Evolutionary conservation across 2,797 vertebrate species (phyloP), one percentile per base, ranked within the genome.

Genomic region (Ibycter americanus): DNA sequence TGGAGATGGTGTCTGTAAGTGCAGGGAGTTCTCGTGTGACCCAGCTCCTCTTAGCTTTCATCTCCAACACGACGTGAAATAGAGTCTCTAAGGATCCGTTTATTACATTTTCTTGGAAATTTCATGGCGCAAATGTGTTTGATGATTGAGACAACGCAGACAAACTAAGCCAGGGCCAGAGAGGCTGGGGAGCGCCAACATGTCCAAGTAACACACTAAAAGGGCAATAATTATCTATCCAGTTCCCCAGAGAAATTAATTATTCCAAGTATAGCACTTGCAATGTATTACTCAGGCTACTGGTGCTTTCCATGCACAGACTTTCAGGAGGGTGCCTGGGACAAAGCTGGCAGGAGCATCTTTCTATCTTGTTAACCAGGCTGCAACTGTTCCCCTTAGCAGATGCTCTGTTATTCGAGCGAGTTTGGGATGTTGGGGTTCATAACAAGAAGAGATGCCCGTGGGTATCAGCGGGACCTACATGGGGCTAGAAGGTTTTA

Each of bases 31-130:
- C 79, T 77, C 4, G 0, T 58, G 73, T 51, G 90, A 67, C 79
- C 87, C 38, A 7, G 65, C 68, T 56, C 68, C 70, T 77, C 73
- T 71, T 11, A 26, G 73, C 93, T 93, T 72, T 71, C 47, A 62
- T 87, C 83, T 87, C 90, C 5, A 9, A 29, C 51, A 55, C 10
- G 6, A 65, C 10, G 4, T n/a, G 90, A 71, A 71, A 61, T 18
- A 20, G 36, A 56, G 79, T 38, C 90, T 71, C 90, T 27, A 20
- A 61, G 74, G 90, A 52, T 23, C 31, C 3, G 19, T 52, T 93
- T 55, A 90, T 87, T 70, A 46, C 47, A 80, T 87, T 90, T 95
- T 71, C 83, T 80, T 93, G 87, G 83, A 90, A 80, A 77, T 87
- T 76, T 93, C 47, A 26, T 79, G 4, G 9, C 79, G 68, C 58